Evolutionary conservation across 2,797 vertebrate species (phyloP), one percentile per base, ranked within the genome.

Genomic region (Xiphophorus birchmanni): DNA sequence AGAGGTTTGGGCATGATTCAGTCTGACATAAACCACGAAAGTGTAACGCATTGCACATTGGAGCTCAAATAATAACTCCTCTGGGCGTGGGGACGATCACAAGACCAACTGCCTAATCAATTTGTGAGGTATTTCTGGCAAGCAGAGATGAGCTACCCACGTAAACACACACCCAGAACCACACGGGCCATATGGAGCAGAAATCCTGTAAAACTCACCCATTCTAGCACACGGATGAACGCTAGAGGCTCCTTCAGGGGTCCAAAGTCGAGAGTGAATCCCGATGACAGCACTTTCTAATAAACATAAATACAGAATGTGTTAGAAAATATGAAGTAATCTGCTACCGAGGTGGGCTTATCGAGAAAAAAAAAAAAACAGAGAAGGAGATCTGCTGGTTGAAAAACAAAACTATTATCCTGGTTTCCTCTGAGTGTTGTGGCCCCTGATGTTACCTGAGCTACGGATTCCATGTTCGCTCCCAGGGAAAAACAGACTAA

Each of bases 171-270:
- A 29, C 26, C 71, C 69, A 48, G 6, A 21, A 50, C 35, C 37
- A 1, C 63, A 71, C 23, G 3, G 15, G 63, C 84, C 83, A 82
- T 84, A 87, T 87, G 85, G 63, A 52, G 1, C 26, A 42, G 12
- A 75, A 56, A 32, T 29, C 5, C 42, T 54, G 75, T 37, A 29
- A 21, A 73, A 95, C 97, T 94, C 88, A 99, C 98, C 98, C 97
- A 99, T 94, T 98, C 96, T 73, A 99, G 94, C 80, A 97, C 83
- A 83, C 98, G 97, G 82, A 98, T 96, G 86, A 98, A 99, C 0
- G 97, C 97, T 88, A 99, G 81, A 1, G 98, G 97, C 85, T 98
- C 98, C 87, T 96, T 97, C 87, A 99, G 91, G 17, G 96, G 96
- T 60, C 93, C 93, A 82, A 97, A 91, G 83, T 97, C 97, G 44